Percentiles rank a stretch among this genome's conserved stretches.
Conservation (phyloP, 2,113 vertebrate species). For the Tupaia tana region DNA sequence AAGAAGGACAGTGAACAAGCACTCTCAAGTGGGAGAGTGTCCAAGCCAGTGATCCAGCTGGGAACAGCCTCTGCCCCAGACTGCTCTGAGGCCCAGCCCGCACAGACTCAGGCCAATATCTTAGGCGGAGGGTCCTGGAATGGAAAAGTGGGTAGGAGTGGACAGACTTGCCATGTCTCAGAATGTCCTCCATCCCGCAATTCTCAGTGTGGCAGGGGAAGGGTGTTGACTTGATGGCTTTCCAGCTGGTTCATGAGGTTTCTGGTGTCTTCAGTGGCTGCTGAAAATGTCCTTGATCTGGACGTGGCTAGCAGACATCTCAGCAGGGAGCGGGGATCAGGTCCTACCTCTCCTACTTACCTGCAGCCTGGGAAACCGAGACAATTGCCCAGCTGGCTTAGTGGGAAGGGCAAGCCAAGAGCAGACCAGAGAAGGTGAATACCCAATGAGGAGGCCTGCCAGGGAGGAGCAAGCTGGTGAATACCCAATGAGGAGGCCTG, state of each 20-base stretch:
- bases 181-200: too few relatives aligned
- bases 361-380: not conserved
- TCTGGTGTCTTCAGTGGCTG: not conserved
- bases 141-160: not conserved
- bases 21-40: not conserved
- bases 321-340: not conserved
- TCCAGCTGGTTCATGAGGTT: not conserved
- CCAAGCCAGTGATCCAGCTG: not conserved
- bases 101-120: not conserved
- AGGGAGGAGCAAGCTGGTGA: not conserved
- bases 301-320: not conserved
- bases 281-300: not conserved
- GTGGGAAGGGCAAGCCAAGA: not conserved
- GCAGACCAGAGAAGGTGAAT: fast-evolving
- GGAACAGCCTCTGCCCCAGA: not conserved
- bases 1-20: not conserved
- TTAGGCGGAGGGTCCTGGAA: not conserved
- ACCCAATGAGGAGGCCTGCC: fast-evolving
- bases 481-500: too few relatives aligned
- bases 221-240: not conserved
- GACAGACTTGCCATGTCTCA: not conserved
- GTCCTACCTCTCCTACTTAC: fast-evolving
- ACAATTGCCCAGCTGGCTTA: not conserved
- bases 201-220: not conserved
- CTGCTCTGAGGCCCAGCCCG: not conserved